These are phyloP conservation scores for Drosophila novamexicana DNA, from an alignment of 1,140 invertebrate species.

Conservation along the genomic window DNA sequence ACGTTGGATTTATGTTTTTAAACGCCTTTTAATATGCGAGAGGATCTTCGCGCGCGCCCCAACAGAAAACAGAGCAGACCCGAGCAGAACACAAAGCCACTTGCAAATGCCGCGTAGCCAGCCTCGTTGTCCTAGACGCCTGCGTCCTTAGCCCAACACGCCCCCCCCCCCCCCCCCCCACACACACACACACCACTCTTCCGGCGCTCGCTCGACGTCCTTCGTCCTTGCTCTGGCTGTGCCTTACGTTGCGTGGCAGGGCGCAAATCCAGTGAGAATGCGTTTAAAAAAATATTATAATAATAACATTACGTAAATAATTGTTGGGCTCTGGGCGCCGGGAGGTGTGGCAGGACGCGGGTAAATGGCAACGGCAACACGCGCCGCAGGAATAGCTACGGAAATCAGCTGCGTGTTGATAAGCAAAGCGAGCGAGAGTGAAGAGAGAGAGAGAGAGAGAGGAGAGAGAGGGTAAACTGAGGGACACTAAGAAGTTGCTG, in stretches of 20 bases:
- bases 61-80: not conserved
- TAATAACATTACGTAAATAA: slow-evolving; percentile 83
- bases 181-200: too few species aligned
- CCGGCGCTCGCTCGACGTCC: not conserved
- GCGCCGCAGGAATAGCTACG: slow-evolving; percentile 74
- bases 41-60: slow-evolving; percentile 75
- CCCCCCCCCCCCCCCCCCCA: too few species aligned
- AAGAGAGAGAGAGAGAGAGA: not conserved
- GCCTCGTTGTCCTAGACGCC: slow-evolving; percentile 56
- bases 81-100: slow-evolving; percentile 71
- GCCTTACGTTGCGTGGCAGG: slow-evolving; percentile 37
- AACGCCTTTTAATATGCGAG: slow-evolving; percentile 82
- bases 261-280: slow-evolving; percentile 80
- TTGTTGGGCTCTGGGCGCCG: slow-evolving; percentile 63
- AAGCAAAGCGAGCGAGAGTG: slow-evolving; percentile 56
- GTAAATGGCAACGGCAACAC: slow-evolving; percentile 51
- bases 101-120: slow-evolving; percentile 75
- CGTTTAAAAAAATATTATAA: slow-evolving; percentile 83
- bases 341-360: not conserved
- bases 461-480: not conserved
- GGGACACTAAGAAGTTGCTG: slow-evolving; percentile 29
- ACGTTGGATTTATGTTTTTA: slow-evolving; percentile 83
- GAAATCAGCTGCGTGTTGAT: slow-evolving; percentile 82
- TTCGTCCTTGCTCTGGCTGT: slow-evolving; percentile 1
- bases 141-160: not conserved